These are phyloP conservation scores for Mola mola DNA, from an alignment of 2,113 vertebrate species.

Conservation along the genomic window DNA sequence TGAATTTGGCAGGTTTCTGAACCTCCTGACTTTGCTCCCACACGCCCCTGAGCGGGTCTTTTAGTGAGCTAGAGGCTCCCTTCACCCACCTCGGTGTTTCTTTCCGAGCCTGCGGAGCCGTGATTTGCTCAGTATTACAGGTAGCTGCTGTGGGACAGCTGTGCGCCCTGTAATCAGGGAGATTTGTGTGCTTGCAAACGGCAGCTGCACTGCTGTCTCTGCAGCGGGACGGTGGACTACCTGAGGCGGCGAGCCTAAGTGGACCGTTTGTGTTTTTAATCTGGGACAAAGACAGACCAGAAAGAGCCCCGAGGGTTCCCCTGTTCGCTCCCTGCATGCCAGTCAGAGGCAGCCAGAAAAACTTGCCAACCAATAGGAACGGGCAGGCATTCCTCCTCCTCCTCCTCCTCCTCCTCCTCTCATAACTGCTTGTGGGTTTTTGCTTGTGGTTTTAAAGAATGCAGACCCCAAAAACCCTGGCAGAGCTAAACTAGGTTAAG, in stretches of 20 bases:
- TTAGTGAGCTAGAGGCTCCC: not conserved
- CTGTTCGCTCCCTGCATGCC: conserved; percentile 44
- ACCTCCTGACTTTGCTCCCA: conserved; percentile 40
- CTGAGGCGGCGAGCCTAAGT: conserved; percentile 30
- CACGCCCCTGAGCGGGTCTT: not conserved
- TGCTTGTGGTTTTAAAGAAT: conserved; percentile 10
- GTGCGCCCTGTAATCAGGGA: conserved; percentile 2
- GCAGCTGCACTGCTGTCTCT: conserved; percentile 9
- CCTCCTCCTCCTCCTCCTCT: conserved; percentile 21
- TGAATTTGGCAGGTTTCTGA: conserved; percentile 47
- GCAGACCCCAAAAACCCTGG: not conserved
- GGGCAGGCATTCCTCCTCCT: conserved; percentile 39
- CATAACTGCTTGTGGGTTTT: too few species aligned
- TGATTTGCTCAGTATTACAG: conserved; percentile 4
- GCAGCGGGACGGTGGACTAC: not conserved
- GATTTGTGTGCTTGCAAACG: conserved; percentile 5
- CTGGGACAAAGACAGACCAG: conserved; percentile 47
- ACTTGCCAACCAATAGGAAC: conserved; percentile 51
- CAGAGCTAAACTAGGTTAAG: not conserved
- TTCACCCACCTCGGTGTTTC: not conserved
- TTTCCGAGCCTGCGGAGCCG: not conserved
- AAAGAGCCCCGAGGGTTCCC: conserved; percentile 57
- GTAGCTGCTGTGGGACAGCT: conserved; percentile 1
- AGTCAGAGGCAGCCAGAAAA: conserved; percentile 47
- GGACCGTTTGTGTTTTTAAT: conserved; percentile 50